Evolutionary conservation across 2,888 invertebrate species (phyloP).

Genomic region (Chironomus riparius): DNA sequence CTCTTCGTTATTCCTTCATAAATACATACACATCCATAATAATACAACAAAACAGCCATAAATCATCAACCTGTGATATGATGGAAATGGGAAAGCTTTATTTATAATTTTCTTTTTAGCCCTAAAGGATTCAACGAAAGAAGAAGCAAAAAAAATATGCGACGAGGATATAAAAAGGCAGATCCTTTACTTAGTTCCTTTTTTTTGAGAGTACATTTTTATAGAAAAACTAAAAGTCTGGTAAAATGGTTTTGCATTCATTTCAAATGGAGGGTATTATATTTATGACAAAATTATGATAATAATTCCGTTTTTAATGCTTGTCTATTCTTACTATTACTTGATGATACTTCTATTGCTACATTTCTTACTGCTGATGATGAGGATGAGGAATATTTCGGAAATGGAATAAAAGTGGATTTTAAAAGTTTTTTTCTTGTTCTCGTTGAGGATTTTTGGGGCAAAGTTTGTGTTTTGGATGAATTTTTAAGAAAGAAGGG

Average conservation of each 20-base stretch:
- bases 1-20: background rate
- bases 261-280: conserved; percentile 3
- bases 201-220: background rate
- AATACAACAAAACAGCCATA: conserved; percentile 10
- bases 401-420: no score
- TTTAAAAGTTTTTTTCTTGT: no score
- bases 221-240: conserved; percentile 20
- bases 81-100: conserved; percentile 26
- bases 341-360: no score
- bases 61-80: conserved; percentile 25
- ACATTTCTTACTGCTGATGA: no score
- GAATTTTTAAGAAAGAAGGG: no score
- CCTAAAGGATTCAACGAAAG: conserved; percentile 15
- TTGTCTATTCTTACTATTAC: background rate
- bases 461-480: no score
- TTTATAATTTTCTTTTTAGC: conserved; percentile 22
- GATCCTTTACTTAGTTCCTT: conserved; percentile 4
- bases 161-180: conserved; percentile 12
- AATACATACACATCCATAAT: background rate
- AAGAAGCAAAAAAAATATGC: background rate
- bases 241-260: conserved; percentile 19
- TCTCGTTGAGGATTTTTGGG: no score
- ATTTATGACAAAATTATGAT: conserved; percentile 27
- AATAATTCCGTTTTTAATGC: conserved; percentile 11
- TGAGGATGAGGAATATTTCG: no score